Percentiles rank a stretch among this genome's conserved stretches.
phyloP scores from a whole-genome alignment of 2,797 vertebrate species.

The Necrosyrtes monachus region DNA sequence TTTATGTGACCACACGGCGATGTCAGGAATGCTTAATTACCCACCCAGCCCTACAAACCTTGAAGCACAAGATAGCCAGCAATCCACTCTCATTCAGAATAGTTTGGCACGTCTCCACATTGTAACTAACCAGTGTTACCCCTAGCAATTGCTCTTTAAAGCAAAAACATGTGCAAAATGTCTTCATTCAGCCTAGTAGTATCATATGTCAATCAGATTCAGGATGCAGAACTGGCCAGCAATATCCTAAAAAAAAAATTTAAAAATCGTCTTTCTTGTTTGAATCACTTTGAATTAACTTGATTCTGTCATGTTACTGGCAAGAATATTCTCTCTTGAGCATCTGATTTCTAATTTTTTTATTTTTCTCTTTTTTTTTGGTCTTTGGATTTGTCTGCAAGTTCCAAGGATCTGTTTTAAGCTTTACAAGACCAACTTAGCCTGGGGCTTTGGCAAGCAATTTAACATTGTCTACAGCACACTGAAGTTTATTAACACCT shows the following conservation, averaged over 20 bases:
- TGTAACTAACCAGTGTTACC: constrained; percentile 39
- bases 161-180: constrained; percentile 55
- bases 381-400: not conserved
- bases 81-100: constrained; percentile 16
- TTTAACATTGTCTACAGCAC: constrained; percentile 22
- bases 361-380: not conserved
- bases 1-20: not conserved
- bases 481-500: constrained; percentile 60
- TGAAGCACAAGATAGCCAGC: constrained; percentile 32
- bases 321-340: constrained; percentile 30
- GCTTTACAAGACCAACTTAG: constrained; percentile 48
- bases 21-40: constrained; percentile 34
- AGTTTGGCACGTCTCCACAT: not conserved
- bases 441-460: constrained; percentile 49
- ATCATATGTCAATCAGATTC: constrained; percentile 58
- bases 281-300: constrained; percentile 61
- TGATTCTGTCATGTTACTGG: constrained; percentile 57
- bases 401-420: constrained; percentile 30
- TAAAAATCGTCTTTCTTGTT: constrained; percentile 19
- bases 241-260: not conserved
- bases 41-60: constrained; percentile 1
- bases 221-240: constrained; percentile 41
- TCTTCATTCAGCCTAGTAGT: constrained; percentile 54
- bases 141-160: constrained; percentile 64
- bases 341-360: constrained; percentile 55